Evolutionary conservation across 2,113 vertebrate genomes (phyloP).

Genomic region (Tringa solitaria): DNA sequence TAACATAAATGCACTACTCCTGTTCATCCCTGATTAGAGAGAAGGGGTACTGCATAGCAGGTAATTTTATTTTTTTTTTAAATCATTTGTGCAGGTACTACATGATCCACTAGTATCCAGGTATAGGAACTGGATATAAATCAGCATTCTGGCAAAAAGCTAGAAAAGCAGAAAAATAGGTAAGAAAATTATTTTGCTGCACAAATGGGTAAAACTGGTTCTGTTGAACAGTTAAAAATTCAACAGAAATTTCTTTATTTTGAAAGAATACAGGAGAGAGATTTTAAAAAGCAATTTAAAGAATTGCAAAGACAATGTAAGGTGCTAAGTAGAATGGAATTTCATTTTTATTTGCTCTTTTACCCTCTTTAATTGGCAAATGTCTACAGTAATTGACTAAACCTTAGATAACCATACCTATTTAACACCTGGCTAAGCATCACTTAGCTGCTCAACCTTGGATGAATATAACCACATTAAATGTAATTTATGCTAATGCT

Average conservation of each 20-base stretch:
- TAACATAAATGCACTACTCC: background rate
- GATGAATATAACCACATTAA: slow-evolving; percentile 29
- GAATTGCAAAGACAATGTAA: background rate
- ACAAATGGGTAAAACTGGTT: background rate
- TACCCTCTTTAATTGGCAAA: slow-evolving; percentile 29
- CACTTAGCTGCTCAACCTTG: slow-evolving; percentile 46
- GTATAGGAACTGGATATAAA: background rate
- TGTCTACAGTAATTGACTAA: slow-evolving; percentile 17
- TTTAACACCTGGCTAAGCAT: slow-evolving; percentile 63
- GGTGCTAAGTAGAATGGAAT: background rate
- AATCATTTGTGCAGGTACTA: background rate
- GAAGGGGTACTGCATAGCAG: background rate
- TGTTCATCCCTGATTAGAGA: background rate
- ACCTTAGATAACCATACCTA: slow-evolving; percentile 8
- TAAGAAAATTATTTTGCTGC: background rate
- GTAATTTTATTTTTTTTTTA: background rate
- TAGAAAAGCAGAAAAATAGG: background rate
- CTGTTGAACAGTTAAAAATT: background rate
- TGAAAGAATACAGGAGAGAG: background rate
- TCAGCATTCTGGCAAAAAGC: background rate
- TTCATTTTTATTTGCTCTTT: slow-evolving; percentile 36
- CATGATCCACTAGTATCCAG: background rate
- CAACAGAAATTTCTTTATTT: background rate
- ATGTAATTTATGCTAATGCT: slow-evolving; percentile 39
- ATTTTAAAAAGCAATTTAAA: slow-evolving; percentile 1